phyloP scores from a whole-genome alignment of 2,797 vertebrate species.

The Pampus argenteus region DNA sequence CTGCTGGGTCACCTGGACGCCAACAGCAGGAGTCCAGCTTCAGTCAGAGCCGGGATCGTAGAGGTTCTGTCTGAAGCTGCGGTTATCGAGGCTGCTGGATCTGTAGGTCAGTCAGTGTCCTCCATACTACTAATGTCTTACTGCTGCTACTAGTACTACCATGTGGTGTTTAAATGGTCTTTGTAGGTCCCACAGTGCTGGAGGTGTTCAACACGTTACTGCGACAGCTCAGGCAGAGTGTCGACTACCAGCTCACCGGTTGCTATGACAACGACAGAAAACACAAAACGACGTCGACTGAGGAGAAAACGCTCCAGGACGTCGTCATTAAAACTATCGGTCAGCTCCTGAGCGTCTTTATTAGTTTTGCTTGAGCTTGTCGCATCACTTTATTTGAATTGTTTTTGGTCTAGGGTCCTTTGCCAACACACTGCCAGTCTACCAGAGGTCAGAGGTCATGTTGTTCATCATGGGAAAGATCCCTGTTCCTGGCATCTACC shows the following conservation, averaged over 20 bases:
- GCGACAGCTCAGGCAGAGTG: conserved; percentile 91
- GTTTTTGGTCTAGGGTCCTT: conserved; percentile 86
- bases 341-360: conserved; percentile 35
- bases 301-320: conserved; percentile 92
- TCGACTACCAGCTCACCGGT: conserved; percentile 91
- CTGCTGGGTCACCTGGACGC: conserved; percentile 91
- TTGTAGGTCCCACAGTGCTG: conserved; percentile 90
- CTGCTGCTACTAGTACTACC: background rate
- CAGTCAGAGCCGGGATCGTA: conserved; percentile 90
- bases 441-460: conserved; percentile 96
- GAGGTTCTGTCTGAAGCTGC: conserved; percentile 92
- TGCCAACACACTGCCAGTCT: conserved; percentile 91
- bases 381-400: no score
- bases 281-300: conserved; percentile 79
- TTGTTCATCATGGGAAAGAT: conserved; percentile 97
- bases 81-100: conserved; percentile 89
- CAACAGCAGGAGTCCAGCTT: conserved; percentile 89
- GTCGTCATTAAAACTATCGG: conserved; percentile 92
- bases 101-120: conserved; percentile 85
- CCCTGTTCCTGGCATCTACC: conserved; percentile 90
- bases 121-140: no score
- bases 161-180: background rate
- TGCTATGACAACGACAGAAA: conserved; percentile 82
- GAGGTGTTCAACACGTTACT: conserved; percentile 94
- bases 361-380: no score